Evolutionary conservation across 2,888 invertebrate species (phyloP).

Genomic region (Meiosimyza decipiens): DNA sequence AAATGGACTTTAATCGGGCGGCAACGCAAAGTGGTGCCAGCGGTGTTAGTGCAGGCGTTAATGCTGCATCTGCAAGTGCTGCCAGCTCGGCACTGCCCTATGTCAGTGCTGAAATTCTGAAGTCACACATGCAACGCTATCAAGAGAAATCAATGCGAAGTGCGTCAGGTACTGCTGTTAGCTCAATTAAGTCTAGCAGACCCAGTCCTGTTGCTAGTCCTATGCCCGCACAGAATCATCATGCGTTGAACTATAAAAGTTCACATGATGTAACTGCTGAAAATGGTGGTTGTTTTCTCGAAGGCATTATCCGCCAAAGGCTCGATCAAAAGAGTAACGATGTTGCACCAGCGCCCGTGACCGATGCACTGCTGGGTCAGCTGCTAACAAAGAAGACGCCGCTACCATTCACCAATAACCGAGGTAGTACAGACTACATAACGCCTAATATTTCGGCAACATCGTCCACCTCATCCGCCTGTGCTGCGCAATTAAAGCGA

Average conservation of each 20-base stretch:
- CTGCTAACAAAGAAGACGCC: constrained; percentile 71
- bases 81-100: constrained; percentile 54
- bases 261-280: constrained; percentile 74
- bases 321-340: constrained; percentile 74
- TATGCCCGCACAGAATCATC: constrained; percentile 49
- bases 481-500: constrained; percentile 52
- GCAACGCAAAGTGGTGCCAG: constrained; percentile 40
- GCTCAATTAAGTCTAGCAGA: constrained; percentile 14
- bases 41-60: constrained; percentile 8
- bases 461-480: constrained; percentile 29
- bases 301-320: constrained; percentile 85
- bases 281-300: constrained; percentile 74
- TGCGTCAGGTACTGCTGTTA: constrained; percentile 41
- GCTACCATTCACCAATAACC: constrained; percentile 58
- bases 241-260: constrained; percentile 63
- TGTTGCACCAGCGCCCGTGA: constrained; percentile 55
- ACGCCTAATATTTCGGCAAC: constrained; percentile 40
- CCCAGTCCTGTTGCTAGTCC: constrained; percentile 56
- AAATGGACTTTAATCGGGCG: constrained; percentile 57
- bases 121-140: constrained; percentile 82
- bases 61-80: constrained; percentile 67
- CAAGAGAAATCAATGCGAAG: constrained; percentile 72
- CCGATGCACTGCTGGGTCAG: constrained; percentile 74
- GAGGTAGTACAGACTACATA: constrained; percentile 54
- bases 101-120: constrained; percentile 75